phyloP scores from a whole-genome alignment of 2,113 vertebrate species.

The Thalassoma bifasciatum region DNA sequence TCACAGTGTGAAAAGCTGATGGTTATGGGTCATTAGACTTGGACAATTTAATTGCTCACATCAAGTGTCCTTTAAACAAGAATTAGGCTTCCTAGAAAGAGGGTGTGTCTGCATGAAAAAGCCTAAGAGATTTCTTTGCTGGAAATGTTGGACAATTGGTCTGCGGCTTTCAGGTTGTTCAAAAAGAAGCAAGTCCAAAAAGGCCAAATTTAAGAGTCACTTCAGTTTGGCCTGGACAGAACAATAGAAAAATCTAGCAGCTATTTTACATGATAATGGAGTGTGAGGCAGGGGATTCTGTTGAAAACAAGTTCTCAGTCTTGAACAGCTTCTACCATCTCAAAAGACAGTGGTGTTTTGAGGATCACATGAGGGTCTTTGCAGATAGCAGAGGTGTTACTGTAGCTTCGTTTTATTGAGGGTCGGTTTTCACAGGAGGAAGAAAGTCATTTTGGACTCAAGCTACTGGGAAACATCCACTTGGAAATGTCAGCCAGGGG shows the following conservation, averaged over 20 bases:
- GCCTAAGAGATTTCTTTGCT: neutral
- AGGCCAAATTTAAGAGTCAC: neutral
- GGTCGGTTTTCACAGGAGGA: conserved; percentile 9
- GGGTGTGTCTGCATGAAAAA: neutral
- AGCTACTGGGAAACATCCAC: conserved; percentile 28
- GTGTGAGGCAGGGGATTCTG: neutral
- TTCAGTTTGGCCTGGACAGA: neutral
- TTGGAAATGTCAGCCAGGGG: conserved; percentile 22
- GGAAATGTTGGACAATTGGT: neutral
- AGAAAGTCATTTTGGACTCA: conserved; percentile 18
- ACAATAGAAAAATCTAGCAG: neutral
- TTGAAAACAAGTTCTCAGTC: conserved; percentile 7
- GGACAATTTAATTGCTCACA: neutral
- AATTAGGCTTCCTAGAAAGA: neutral
- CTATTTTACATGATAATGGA: neutral
- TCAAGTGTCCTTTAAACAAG: neutral
- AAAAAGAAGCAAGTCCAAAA: neutral
- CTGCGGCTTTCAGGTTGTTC: neutral
- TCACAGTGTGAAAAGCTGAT: neutral
- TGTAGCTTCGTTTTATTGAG: neutral
- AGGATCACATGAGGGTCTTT: conserved; percentile 12
- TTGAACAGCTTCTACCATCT: neutral
- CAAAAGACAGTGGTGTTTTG: conserved; percentile 5
- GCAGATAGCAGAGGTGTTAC: conserved; percentile 3
- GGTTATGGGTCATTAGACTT: neutral